Evolutionary conservation across 2,113 vertebrate genomes (phyloP), one percentile per base, ranked within the genome.

Genomic region (Cacatua alba): DNA sequence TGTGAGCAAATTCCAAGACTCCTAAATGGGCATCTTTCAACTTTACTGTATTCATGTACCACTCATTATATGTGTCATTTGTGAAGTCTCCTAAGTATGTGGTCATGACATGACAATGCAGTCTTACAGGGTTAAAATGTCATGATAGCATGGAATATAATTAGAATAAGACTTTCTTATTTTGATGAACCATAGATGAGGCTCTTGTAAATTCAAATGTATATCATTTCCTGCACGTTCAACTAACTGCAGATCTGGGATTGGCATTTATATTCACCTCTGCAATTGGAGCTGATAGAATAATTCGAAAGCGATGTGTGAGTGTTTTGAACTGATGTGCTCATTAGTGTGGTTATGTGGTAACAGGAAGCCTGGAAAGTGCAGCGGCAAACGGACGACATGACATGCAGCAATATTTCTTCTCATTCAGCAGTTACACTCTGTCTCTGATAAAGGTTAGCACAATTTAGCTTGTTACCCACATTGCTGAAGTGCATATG

Each of bases 371-470:
- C n/a, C 84, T 57, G 88, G 67, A 62, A 92, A 95, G n/a, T 64
- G 35, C 48, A 91, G 72, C 13, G 28, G 91, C 79, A 76, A 94
- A 90, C 60, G 48, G 44, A 80, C 85, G 86, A 28, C 80, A 33
- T 60, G 69, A 67, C 70, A 79, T 64, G 24, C 33, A 52, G 35
- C 52, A 88, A 5, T 51, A 82, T 60, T 92, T 65, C 60, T 91
- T 96, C 41, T 76, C 95, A 71, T 97, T 97, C 86, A 77, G 76
- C 62, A 44, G 69, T 52, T 90, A 63, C 29, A 49, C 74, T 31
- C 37, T 91, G 77, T 51, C 77, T 96, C 89, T 92, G 94, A 57
- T 81, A 95, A 96, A 97, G 79, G 91, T 97, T 97, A 97, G 59
- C 20, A 69, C 79, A 95, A 77, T 97, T 80, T 90, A 95, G 37